These are phyloP conservation scores for Polietes domitor DNA, from an alignment of 2,888 invertebrate genomes.

Conservation along the genomic window DNA sequence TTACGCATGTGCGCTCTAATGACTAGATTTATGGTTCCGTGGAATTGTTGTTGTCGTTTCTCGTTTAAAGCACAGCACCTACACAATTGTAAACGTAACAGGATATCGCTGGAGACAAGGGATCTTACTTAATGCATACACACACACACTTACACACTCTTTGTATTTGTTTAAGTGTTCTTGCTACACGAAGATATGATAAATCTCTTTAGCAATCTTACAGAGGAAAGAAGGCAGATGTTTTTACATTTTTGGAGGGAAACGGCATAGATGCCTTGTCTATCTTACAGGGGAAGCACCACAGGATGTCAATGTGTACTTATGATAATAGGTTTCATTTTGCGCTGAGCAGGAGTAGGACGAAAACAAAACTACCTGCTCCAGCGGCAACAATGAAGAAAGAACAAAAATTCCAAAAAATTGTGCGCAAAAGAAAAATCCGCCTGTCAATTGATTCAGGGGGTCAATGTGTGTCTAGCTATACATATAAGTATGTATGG, in stretches of 20 bases:
- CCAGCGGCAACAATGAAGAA: background rate
- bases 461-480: background rate
- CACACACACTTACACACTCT: background rate
- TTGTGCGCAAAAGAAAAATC: constrained; percentile 5
- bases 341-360: background rate
- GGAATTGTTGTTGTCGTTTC: background rate
- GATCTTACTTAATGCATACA: background rate
- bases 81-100: constrained; percentile 55
- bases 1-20: constrained; percentile 48
- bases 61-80: constrained; percentile 49
- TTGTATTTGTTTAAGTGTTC: constrained; percentile 30
- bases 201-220: constrained; percentile 48
- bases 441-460: background rate
- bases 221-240: constrained; percentile 52
- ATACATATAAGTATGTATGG: background rate
- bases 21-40: constrained; percentile 14
- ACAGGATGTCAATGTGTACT: constrained; percentile 56
- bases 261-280: background rate
- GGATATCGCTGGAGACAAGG: constrained; percentile 57
- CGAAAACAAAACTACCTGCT: background rate
- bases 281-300: constrained; percentile 10
- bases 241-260: constrained; percentile 29
- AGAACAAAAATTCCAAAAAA: background rate
- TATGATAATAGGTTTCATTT: constrained; percentile 49
- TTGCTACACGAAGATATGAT: constrained; percentile 17